phyloP scores from a whole-genome alignment of 1,140 invertebrate species.

The Pseudomyrmex gracilis region DNA sequence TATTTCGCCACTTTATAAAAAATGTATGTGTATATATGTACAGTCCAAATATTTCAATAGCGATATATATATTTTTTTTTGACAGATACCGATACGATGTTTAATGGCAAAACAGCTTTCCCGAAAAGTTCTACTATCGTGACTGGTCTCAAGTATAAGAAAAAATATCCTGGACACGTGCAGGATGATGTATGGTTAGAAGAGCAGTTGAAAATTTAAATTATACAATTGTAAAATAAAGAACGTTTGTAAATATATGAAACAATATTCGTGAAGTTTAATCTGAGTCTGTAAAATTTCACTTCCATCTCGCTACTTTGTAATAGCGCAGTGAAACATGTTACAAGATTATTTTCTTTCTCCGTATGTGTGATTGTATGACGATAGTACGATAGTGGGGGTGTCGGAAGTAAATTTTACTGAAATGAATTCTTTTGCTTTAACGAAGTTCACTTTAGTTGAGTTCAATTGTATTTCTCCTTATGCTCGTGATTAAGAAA shows the following conservation, averaged over 20 bases:
- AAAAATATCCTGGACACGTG: slow-evolving; percentile 91
- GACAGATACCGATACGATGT: slow-evolving; percentile 92
- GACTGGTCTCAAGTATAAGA: slow-evolving; percentile 92
- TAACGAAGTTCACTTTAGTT: no score
- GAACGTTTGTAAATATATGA: background rate
- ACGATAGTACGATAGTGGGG: no score
- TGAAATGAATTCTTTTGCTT: no score
- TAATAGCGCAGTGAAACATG: no score
- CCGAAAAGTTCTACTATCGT: slow-evolving; percentile 93
- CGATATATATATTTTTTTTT: slow-evolving; percentile 48
- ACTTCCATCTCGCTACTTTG: no score
- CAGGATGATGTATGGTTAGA: slow-evolving; percentile 85
- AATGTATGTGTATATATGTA: background rate
- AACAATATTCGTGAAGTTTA: slow-evolving; percentile 20
- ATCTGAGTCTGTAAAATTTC: no score
- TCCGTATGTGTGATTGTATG: no score
- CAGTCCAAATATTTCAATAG: background rate
- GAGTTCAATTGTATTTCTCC: no score
- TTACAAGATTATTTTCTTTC: no score
- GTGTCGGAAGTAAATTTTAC: no score
- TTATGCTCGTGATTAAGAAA: no score
- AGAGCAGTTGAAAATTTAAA: slow-evolving; percentile 54
- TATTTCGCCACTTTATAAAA: background rate
- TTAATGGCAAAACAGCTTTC: slow-evolving; percentile 92
- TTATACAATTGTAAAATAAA: background rate